Evolutionary conservation across 2,797 vertebrate genomes (phyloP), one percentile per base, ranked within the genome.

Genomic region (Gouania willdenowi): DNA sequence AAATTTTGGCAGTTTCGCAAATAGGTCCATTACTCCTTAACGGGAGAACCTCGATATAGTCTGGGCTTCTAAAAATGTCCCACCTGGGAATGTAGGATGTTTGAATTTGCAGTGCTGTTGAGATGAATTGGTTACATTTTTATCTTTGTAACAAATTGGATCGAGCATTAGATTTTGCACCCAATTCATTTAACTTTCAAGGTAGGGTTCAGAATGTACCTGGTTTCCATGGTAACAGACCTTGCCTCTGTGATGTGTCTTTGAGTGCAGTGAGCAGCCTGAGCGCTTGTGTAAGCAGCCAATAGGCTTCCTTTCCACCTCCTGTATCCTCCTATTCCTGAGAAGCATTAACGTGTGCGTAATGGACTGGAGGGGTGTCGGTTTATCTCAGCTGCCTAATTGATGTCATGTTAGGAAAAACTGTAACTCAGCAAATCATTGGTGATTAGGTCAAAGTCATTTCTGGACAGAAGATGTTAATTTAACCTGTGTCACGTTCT

Each of bases 21-120:
- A 35, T 59, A 59, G 45, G 64, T 49, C 27, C 41, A 39, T 19
- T 47, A 35, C 19, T n/a, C n/a, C n/a, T n/a, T n/a, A n/a, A n/a
- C n/a, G n/a, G n/a, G n/a, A n/a, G n/a, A n/a, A n/a, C n/a, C 26
- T 23, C 21, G 26, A 46, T 45, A n/a, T n/a, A n/a, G n/a, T n/a
- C n/a, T 27, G 19, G 53, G 53, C 25, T 52, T n/a, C n/a, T n/a
- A n/a, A n/a, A n/a, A 28, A 54, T 49, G 6, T 40, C n/a, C n/a
- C n/a, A n/a, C n/a, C n/a, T n/a, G 28, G 32, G 33, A 38, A 13
- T 45, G 43, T 49, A 49, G 28, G 43, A 41, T 46, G 43, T 16
- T 55, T 75, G 71, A 72, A 58, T 65, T 65, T 77, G 73, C 54
- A 62, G 48, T 79, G 66, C 63, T 46, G 59, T 70, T 52, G 58